Base-by-base conservation (phyloP, 2,888 invertebrate species). In the Hyposoter dolosus region DNA sequence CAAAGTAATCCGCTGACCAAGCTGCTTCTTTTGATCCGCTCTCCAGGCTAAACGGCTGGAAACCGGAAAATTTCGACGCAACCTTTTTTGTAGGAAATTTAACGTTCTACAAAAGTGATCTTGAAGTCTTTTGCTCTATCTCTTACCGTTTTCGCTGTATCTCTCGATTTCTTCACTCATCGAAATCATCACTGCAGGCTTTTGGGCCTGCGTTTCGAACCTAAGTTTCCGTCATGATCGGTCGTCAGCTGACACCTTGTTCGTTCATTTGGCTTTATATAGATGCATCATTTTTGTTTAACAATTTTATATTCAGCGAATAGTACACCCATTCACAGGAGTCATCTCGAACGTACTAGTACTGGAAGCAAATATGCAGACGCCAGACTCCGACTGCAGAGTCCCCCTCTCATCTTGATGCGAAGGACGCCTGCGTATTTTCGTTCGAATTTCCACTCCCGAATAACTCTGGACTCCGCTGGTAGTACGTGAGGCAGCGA, bases 351-450 rank as follows among this genome's bases (percentile, higher is more conserved):
- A 9, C 40, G 35, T 56, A 74, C 72, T 72, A 19, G 35, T 12
- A 19, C 45, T 47, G 45, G 45, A 45, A 91, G 90, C 91, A 90
- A 40, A 79, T 78, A 82, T 84, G 69, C 69, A 84, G 86, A 89
- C 89, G 86, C 56, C 32, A 65, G 35, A 19, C 50, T 50, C 40
- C n/a, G 28, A 47, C n/a, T 47, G 71, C 71, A 50, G 32, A 53
- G 50, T 28, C 63, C 47, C 43, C 60, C 17, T 9, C n/a, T 17
- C 10, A 6, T 15, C 60, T 1, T 9, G 87, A 84, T 89, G 88
- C 88, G 82, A 81, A 63, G 82, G 87, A 89, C 90, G 90, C 89
- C 81, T 88, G 89, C 89, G 89, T 86, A 81, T 77, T 82, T 63
- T 63, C 71, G 65, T 71, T 63, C 32, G 35, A 60, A 79, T 75